Conservation (phyloP, 30 jellyfish, hydroid and myxozoan species). For the Aurelia aurita complex sp. Pacific region DNA sequence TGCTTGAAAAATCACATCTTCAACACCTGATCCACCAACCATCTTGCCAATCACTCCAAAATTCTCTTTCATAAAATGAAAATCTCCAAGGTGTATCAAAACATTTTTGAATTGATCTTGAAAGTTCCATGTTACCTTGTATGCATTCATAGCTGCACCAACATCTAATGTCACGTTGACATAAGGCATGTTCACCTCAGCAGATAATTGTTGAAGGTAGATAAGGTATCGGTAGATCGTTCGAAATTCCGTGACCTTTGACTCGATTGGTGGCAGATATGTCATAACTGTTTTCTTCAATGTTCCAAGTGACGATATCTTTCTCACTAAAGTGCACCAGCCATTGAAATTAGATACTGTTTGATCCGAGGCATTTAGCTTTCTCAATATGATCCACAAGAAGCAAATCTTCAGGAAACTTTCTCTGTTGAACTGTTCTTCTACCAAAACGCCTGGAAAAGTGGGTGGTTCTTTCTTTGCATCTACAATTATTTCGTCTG, state of each 20-base stretch:
- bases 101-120: too few relatives aligned
- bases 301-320: background rate
- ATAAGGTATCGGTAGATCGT: conserved; percentile 16
- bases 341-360: conserved; percentile 21
- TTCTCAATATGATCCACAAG: conserved; percentile 27
- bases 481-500: conserved; percentile 19
- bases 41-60: too few relatives aligned
- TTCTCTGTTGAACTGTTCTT: background rate
- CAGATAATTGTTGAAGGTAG: conserved; percentile 15
- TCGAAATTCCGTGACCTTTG: conserved; percentile 7
- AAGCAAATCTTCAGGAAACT: background rate
- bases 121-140: too few relatives aligned
- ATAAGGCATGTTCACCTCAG: conserved; percentile 22
- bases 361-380: conserved; percentile 11
- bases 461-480: conserved; percentile 13
- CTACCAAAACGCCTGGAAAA: background rate
- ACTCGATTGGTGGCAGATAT: conserved; percentile 29
- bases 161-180: background rate
- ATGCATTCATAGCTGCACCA: too few relatives aligned
- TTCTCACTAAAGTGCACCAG: conserved; percentile 30
- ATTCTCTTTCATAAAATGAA: too few relatives aligned
- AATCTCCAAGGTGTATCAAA: too few relatives aligned
- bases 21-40: too few relatives aligned
- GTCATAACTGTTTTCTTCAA: conserved; percentile 20
- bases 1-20: too few relatives aligned